Base-by-base conservation (phyloP, 2,888 invertebrate species). In the Therioaphis trifolii region DNA sequence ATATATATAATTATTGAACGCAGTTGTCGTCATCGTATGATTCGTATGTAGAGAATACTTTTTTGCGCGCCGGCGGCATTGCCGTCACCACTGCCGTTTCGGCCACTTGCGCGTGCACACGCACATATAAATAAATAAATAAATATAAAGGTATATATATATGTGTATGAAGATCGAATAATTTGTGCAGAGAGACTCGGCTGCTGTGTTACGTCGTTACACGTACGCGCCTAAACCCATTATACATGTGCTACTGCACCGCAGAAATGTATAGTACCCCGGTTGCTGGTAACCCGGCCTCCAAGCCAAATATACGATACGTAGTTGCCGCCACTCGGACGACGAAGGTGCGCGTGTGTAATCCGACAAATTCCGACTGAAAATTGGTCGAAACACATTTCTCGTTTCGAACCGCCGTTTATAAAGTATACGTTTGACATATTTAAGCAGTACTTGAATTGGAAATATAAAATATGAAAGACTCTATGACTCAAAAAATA, bases 1-100 rank as follows among this genome's bases (percentile, higher is more conserved):
- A 63, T 27, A 46, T 35, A 75, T 61, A 46, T 76, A 61, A 76
- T 61, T 76, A 76, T 55, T 27, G 27, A 43, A 40, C 7, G 46
- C 21, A n/a, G 24, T 58, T 21, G 18, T 15, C 14, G 43, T n/a
- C n/a, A n/a, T n/a, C 18, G 18, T 46, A 71, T 27, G 2, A 63
- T 4, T 29, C 4, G n/a, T 66, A 35, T 71, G 3, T 12, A 24
- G 71, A 58, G 46, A 27, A 61, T 46, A 63, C 46, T 76, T 63
- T 72, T 63, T 63, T 63, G 46, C 29, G n/a, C 29, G 61, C 27
- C 61, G n/a, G 12, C 61, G 12, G 55, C 24, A 21, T 52, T 21
- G 58, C n/a, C 21, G 29, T 29, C 18, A 63, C 29, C 21, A 18
- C 63, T 9, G 29, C 63, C 0, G 63, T 76, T 76, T 49, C 5